Percentiles rank a stretch among this genome's conserved stretches.
These are phyloP conservation scores for Indri indri DNA, from an alignment of 2,113 vertebrate species.

Conservation along the genomic window DNA sequence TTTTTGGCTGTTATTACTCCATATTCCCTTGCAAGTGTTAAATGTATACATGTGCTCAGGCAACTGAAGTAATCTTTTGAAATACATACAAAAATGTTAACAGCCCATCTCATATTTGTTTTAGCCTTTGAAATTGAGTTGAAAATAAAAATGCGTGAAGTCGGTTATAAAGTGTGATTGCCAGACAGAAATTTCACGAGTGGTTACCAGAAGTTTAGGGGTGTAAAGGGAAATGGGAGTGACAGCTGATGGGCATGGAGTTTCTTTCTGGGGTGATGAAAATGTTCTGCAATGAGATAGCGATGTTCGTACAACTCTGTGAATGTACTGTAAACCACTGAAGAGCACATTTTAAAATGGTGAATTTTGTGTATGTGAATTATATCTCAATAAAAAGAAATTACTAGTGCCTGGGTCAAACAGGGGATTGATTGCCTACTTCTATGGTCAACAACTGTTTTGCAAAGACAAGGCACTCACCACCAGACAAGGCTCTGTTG, in stretches of 20 bases:
- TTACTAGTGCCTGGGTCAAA: not conserved
- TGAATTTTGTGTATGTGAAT: not conserved
- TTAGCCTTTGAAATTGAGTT: not conserved
- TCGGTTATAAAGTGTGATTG: not conserved
- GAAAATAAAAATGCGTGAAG: not conserved
- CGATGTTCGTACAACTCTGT: not conserved
- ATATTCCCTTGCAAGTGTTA: not conserved
- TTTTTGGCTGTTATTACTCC: not conserved
- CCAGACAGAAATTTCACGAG: not conserved
- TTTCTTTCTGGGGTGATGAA: not conserved
- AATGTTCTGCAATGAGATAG: not conserved
- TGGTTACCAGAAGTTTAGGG: not conserved
- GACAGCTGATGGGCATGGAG: not conserved
- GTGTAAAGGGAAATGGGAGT: accelerated
- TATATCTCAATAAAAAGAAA: not conserved
- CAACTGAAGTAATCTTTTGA: not conserved
- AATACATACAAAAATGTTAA: not conserved
- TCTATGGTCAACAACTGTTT: not conserved
- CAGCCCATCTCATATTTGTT: not conserved
- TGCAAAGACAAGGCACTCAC: accelerated
- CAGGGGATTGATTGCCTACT: not conserved
- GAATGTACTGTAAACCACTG: not conserved
- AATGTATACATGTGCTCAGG: not conserved
- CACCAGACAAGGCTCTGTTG: not conserved
- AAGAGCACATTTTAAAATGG: not conserved